Conservation (phyloP, 2,113 vertebrate species). For the Actenoides lindsayi region DNA sequence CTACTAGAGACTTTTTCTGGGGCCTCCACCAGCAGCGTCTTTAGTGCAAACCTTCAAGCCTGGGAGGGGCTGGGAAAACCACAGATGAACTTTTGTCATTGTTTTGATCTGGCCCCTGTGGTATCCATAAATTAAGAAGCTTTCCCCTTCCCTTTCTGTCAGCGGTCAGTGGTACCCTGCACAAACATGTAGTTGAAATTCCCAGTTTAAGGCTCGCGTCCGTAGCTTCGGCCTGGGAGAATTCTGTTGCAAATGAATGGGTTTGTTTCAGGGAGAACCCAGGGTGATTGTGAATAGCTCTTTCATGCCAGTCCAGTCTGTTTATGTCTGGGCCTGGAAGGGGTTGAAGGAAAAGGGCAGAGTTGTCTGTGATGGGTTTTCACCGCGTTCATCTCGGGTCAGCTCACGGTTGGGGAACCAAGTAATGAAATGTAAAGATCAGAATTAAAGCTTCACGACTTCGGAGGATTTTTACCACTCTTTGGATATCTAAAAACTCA, state of each 20-base stretch:
- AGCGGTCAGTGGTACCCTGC: neutral
- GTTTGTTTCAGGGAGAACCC: neutral
- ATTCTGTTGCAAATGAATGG: neutral
- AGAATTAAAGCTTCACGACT: neutral
- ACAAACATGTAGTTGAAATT: neutral
- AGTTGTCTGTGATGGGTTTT: neutral
- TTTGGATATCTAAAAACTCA: neutral
- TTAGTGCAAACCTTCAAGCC: neutral
- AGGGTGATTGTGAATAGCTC: neutral
- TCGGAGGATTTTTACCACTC: neutral
- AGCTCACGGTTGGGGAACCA: neutral
- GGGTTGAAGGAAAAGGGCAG: neutral
- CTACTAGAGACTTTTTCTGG: neutral
- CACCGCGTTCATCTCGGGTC: accelerated
- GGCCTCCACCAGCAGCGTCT: neutral
- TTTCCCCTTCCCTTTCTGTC: neutral
- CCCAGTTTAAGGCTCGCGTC: neutral
- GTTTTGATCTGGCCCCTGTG: neutral
- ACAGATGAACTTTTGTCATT: neutral
- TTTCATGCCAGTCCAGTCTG: neutral
- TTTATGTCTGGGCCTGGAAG: neutral
- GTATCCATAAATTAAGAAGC: neutral
- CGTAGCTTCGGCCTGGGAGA: neutral
- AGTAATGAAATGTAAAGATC: neutral
- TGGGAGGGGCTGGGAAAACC: neutral